These are phyloP conservation scores for Ptychadena robeensis DNA, from an alignment of 2,797 vertebrate species.

Conservation along the genomic window DNA sequence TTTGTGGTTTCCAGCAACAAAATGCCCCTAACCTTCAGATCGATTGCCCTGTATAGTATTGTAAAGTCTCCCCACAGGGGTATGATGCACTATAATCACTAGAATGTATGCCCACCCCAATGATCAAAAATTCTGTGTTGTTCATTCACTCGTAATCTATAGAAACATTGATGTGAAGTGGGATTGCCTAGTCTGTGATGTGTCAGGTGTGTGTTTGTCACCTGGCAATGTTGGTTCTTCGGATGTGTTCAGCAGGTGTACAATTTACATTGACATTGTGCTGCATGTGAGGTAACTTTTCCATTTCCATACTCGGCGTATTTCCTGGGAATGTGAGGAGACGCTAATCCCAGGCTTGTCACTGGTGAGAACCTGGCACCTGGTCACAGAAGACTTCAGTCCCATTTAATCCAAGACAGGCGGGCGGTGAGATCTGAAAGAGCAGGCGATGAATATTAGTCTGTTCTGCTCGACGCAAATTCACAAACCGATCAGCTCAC, in stretches of 20 bases:
- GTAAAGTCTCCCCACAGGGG: too few species aligned
- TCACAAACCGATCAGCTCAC: conserved; percentile 61
- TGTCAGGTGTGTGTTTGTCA: too few species aligned
- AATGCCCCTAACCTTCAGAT: too few species aligned
- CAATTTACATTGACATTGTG: conserved; percentile 19
- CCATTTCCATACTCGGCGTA: conserved; percentile 7
- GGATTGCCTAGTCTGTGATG: too few species aligned
- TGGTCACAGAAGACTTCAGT: conserved; percentile 71
- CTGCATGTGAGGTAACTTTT: not conserved
- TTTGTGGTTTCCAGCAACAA: too few species aligned
- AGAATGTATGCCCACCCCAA: too few species aligned
- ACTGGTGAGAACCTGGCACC: conserved; percentile 50
- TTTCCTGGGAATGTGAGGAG: conserved; percentile 46
- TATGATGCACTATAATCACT: too few species aligned
- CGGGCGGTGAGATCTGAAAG: conserved; percentile 83
- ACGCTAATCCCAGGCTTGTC: conserved; percentile 43
- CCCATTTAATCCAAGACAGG: conserved; percentile 89
- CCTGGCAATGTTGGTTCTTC: not conserved
- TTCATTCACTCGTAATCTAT: too few species aligned
- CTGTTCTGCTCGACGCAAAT: conserved; percentile 68
- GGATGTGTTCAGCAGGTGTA: not conserved
- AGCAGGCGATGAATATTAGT: conserved; percentile 10
- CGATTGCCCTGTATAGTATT: too few species aligned
- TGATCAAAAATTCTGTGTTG: too few species aligned
- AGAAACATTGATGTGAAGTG: too few species aligned